Base-by-base conservation (phyloP, 92 coral and sea anemone species). In the Porites rus region DNA sequence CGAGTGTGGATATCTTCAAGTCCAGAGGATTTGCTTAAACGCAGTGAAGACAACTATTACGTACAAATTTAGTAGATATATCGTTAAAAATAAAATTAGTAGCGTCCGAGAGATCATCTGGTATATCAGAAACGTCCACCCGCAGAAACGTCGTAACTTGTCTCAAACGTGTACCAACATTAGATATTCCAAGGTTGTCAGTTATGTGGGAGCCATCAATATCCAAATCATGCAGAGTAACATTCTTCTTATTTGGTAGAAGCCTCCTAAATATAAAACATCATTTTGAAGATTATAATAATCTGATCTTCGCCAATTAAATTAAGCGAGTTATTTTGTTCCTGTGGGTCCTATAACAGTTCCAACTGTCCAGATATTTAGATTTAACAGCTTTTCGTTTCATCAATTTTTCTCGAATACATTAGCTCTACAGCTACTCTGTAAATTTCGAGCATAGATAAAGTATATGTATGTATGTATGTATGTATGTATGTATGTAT, bases 311-410 rank as follows among this genome's bases (percentile, higher is more conserved):
- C 61, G 91, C 88, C 59, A 70, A 2, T 53, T 90, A 90, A 52
- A 80, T 81, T 75, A 81, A 76, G 43, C 88, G 28, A 38, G 90
- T 86, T 24, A 70, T 79, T 46, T 62, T 70, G 78, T 86, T 91
- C 76, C 91, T 86, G 61, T 31, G 78, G n/a, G 51, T 79, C 74
- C 86, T 86, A 64, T 65, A 90, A 70, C 22, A 64, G 21, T 18
- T 75, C 90, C 93, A 90, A 69, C 80, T 79, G 56, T 74, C 59
- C 56, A 80, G 80, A 50, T 10, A 10, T 80, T 90, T 90, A n/a
- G 38, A 51, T 70, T 84, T 86, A 80, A 25, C 74, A 12, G 90
- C 90, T 85, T 90, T 85, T 72, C 89, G 92, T 77, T 84, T 89
- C 72, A 28, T 28, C 31, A 28, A 28, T 28, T 28, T 28, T 28